Base-by-base conservation (phyloP, 2,113 vertebrate species). In the Noctilio leporinus region DNA sequence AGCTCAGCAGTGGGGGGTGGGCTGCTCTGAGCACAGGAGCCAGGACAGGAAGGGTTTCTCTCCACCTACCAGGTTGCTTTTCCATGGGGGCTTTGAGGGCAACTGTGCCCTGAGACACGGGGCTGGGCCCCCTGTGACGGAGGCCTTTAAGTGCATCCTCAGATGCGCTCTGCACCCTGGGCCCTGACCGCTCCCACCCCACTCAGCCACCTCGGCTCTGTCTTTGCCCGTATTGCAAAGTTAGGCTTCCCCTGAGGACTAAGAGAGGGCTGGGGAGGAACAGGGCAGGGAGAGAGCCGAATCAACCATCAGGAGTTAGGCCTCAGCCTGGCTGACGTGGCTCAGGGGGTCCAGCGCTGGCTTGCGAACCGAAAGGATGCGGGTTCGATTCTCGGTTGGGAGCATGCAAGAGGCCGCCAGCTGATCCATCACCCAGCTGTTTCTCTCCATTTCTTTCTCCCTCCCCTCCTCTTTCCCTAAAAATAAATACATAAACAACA, bases 261-360 rank as follows among this genome's bases (percentile, higher is more conserved):
- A 4, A 62, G 67, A 30, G 2, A 3, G 30, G 22, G 5, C 9
- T 12, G 20, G 0, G 28, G 5, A 10, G 45, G 80, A 17, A 45
- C 0, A 16, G 72, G 69, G 45, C 33, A 12, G 40, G 24, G 45
- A 11, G 49, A 69, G 26, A 7, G 22, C 24, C 20, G 10, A 17
- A 10, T 9, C 20, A 1, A 28, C 49, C 1, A 1, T 10, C 26
- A 2, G 30, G 17, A 70, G 6, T 33, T 1, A 7, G 19, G 64
- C 53, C 65, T 67, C 38, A 1, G 5, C 47, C n/a, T n/a, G n/a
- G n/a, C n/a, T n/a, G n/a, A n/a, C n/a, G n/a, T n/a, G n/a, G n/a
- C n/a, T n/a, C n/a, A n/a, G n/a, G n/a, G n/a, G n/a, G n/a, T n/a
- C n/a, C n/a, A n/a, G n/a, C n/a, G n/a, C n/a, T n/a, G n/a, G n/a